Percentiles rank a stretch among this genome's conserved stretches.
Evolutionary conservation across 1,140 invertebrate species (phyloP).

Genomic region (Cydia splendana): DNA sequence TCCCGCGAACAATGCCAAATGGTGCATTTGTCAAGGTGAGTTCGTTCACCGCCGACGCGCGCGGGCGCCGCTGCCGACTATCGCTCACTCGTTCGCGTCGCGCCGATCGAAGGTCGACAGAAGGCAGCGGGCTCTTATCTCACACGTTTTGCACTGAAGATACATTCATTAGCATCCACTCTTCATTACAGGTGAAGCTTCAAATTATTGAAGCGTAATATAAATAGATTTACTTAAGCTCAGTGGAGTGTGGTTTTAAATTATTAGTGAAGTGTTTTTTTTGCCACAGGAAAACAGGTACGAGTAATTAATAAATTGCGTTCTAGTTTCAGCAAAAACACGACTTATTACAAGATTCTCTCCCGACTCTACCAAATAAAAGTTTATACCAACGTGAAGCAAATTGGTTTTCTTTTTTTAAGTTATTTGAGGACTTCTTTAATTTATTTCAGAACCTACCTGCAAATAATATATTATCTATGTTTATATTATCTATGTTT

Average conservation of each 20-base stretch:
- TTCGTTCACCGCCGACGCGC: constrained; percentile 77
- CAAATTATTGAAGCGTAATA: constrained; percentile 38
- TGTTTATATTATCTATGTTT: too few relatives aligned
- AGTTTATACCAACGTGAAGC: background rate
- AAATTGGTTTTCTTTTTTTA: background rate
- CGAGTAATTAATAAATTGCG: background rate
- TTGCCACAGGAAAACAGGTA: constrained; percentile 28
- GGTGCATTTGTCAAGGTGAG: constrained; percentile 80
- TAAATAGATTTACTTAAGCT: background rate
- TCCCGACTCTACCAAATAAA: background rate
- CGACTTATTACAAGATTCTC: background rate
- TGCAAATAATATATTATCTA: too few relatives aligned
- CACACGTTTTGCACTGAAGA: constrained; percentile 52
- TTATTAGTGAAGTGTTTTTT: constrained; percentile 16
- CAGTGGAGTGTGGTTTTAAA: background rate
- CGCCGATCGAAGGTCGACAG: constrained; percentile 72
- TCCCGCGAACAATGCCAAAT: constrained; percentile 80
- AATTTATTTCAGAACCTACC: background rate
- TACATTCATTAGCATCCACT: constrained; percentile 62
- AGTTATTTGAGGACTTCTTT: background rate
- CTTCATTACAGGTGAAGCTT: constrained; percentile 70
- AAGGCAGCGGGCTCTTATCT: constrained; percentile 62
- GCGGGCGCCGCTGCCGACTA: constrained; percentile 58
- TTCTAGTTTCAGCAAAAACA: background rate
- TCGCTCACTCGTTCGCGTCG: constrained; percentile 57